A percentile compares a stretch with the other conserved stretches of the same genome.
Conservation (phyloP, 2,797 vertebrate genomes). For the Meda fulgida region DNA sequence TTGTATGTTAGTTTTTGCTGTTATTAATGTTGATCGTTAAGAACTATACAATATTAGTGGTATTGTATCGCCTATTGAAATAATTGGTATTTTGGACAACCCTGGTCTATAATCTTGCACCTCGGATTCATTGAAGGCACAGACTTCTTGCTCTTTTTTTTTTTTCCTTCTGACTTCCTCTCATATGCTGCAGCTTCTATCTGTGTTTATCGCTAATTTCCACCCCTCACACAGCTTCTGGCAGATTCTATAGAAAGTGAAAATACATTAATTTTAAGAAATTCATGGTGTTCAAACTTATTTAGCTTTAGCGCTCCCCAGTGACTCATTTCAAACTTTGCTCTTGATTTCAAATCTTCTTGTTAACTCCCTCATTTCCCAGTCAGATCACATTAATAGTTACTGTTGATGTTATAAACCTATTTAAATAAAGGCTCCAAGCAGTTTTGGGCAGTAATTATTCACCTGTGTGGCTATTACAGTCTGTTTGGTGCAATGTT, state of each 20-base stretch:
- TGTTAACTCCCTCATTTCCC: neutral
- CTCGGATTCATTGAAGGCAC: neutral
- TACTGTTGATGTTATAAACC: neutral
- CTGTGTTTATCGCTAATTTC: slow-evolving; percentile 20
- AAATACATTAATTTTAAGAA: slow-evolving; percentile 13
- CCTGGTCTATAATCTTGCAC: neutral
- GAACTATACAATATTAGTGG: neutral
- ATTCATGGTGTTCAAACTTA: slow-evolving; percentile 12
- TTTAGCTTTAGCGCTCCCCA: neutral
- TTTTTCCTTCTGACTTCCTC: slow-evolving; percentile 17
- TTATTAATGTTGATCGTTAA: neutral
- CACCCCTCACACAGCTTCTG: slow-evolving; percentile 60
- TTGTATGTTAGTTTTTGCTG: neutral
- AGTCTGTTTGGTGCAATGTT: slow-evolving; percentile 3
- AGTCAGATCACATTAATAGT: neutral
- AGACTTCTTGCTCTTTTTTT: neutral
- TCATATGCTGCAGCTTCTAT: neutral
- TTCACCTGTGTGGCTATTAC: neutral
- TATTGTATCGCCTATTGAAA: neutral
- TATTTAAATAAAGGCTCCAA: neutral
- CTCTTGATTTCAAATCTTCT: neutral
- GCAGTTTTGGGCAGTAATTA: neutral
- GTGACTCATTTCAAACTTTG: neutral
- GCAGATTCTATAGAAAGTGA: slow-evolving; percentile 43
- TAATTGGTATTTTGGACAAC: neutral